Evolutionary conservation across 2,113 vertebrate genomes (phyloP).

Genomic region (Boleophthalmus pectinirostris): DNA sequence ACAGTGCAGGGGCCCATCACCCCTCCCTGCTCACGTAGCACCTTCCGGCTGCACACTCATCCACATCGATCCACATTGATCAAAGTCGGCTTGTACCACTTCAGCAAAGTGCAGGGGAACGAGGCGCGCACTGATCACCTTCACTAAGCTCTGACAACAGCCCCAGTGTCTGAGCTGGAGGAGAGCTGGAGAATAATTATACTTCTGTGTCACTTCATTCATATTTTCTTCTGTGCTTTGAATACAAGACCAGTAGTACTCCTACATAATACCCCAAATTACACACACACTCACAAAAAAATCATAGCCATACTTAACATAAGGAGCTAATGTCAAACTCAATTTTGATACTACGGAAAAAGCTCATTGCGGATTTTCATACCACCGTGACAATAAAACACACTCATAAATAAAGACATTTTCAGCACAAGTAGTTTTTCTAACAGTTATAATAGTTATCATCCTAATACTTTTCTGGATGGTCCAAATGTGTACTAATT

Average conservation of each 20-base stretch:
- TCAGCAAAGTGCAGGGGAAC: constrained; percentile 38
- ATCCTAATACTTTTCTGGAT: too few species aligned
- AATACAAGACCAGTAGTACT: not conserved
- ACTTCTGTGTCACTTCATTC: not conserved
- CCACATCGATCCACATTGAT: constrained; percentile 70
- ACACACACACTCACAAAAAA: not conserved
- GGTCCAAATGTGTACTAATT: too few species aligned
- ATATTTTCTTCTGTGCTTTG: constrained; percentile 12
- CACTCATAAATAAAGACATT: too few species aligned
- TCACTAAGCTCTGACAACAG: constrained; percentile 22
- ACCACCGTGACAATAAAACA: too few species aligned
- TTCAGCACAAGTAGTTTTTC: too few species aligned
- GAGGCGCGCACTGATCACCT: constrained; percentile 41
- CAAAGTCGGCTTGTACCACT: constrained; percentile 65
- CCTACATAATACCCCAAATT: not conserved
- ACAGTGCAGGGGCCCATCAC: constrained; percentile 38
- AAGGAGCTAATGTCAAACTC: too few species aligned
- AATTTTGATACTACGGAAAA: not conserved
- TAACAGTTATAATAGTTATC: too few species aligned
- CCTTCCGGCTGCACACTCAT: constrained; percentile 68
- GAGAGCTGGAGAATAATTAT: not conserved
- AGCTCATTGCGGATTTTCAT: too few species aligned
- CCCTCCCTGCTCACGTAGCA: constrained; percentile 26
- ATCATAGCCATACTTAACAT: not conserved
- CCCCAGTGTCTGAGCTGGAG: not conserved